phyloP scores from a whole-genome alignment of 2,888 invertebrate species.

The Heliconius aoede region DNA sequence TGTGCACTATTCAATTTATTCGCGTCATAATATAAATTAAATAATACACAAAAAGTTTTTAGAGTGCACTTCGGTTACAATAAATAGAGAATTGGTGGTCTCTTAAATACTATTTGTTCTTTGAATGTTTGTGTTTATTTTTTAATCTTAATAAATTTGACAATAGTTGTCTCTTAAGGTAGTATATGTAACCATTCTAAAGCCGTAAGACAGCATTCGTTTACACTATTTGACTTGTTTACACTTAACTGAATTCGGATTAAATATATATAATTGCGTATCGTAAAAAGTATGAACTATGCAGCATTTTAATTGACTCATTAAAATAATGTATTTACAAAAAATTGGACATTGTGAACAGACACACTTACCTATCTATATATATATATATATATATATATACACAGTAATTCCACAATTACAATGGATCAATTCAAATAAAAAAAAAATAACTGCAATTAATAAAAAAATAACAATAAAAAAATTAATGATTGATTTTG shows the following conservation, averaged over 20 bases:
- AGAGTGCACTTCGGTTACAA: slow-evolving; percentile 29
- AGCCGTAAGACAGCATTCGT: no score
- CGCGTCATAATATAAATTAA: slow-evolving; percentile 46
- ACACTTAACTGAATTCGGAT: no score
- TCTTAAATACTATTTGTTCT: slow-evolving; percentile 1
- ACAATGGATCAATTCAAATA: neutral
- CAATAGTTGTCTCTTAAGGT: neutral
- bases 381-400: no score
- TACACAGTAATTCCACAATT: neutral
- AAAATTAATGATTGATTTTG: neutral
- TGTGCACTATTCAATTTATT: slow-evolving; percentile 55
- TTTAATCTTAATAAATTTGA: neutral
- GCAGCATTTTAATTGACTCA: neutral
- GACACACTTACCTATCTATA: neutral
- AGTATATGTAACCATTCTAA: no score
- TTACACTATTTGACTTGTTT: no score
- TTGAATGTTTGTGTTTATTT: neutral
- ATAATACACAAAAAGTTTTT: slow-evolving; percentile 39
- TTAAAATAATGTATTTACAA: neutral
- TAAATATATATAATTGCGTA: neutral
- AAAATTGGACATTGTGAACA: neutral
- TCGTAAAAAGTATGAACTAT: neutral
- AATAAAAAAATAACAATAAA: neutral
- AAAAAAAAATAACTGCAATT: neutral
- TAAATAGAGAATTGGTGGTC: slow-evolving; percentile 16